Base-by-base conservation (phyloP, 1,140 invertebrate species). In the Zaprionus tsacasi region DNA sequence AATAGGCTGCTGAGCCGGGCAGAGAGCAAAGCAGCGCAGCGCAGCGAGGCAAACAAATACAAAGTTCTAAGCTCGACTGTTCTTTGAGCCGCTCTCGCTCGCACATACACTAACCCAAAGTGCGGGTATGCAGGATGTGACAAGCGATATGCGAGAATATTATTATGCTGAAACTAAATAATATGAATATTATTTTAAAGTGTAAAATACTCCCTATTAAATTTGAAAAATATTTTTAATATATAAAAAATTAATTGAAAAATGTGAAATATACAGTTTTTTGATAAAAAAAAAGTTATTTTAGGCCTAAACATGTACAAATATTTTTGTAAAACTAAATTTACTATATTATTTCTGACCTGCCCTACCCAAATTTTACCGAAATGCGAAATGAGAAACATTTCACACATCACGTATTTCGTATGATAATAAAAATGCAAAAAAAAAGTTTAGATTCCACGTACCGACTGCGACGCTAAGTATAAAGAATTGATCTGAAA, bases 1-100 rank as follows among this genome's bases (percentile, higher is more conserved):
- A 50, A 15, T 25, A 25, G 8, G n/a, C 40, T 45, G 40, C 40
- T 45, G 40, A 15, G n/a, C n/a, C 40, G 2, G 45, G 11, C 15
- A 50, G 45, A 50, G 45, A 50, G 45, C 17, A 45, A 6, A n/a
- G 43, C 43, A 45, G n/a, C 43, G 15, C 43, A 45, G n/a, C 1
- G 43, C 43, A 45, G 8, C 35, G 35, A 59, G 33, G n/a, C 64
- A 74, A 61, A 74, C 38, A 69, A 56, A 66, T 76, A 38, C 73
- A 65, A 76, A 76, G 73, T 76, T 70, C 73, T 60, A 33, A 11
- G 12, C 17, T 38, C n/a, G 36, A 27, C n/a, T 43, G 36, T 60
- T 73, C 36, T 67, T 59, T 60, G 13, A 68, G 36, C 35, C 45
- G 38, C 40, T 25, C 45, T 25, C 27, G 25, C 45, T 25, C 27